Conservation (phyloP, 2,113 vertebrate species). For the Girardinichthys multiradiatus region DNA sequence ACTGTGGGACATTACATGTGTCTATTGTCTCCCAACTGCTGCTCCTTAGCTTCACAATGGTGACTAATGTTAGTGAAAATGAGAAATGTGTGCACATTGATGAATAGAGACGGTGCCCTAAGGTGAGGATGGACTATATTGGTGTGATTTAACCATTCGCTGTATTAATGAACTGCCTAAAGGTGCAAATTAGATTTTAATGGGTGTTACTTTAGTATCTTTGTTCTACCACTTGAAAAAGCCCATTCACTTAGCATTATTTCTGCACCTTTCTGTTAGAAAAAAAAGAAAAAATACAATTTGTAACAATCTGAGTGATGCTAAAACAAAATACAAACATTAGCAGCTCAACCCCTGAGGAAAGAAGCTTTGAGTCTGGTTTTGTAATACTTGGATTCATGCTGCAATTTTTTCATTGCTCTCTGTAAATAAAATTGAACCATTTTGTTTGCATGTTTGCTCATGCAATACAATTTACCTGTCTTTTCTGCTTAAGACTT, state of each 20-base stretch:
- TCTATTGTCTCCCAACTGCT: conserved; percentile 64
- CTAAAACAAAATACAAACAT: conserved; percentile 85
- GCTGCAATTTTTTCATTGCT: conserved; percentile 42
- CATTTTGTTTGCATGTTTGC: conserved; percentile 43
- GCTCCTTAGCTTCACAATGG: conserved; percentile 60
- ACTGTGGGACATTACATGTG: conserved; percentile 46
- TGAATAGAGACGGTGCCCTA: conserved; percentile 82
- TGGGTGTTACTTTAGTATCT: conserved; percentile 93
- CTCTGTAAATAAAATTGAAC: conserved; percentile 46
- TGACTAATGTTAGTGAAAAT: conserved; percentile 80
- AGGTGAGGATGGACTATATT: conserved; percentile 87
- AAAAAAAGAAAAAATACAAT: conserved; percentile 81
- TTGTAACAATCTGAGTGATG: conserved; percentile 77
- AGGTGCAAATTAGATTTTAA: conserved; percentile 98
- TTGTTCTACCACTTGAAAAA: conserved; percentile 77
- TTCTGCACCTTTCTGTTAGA: conserved; percentile 72
- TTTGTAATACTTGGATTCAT: conserved; percentile 17
- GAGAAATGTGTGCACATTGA: conserved; percentile 78
- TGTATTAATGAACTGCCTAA: conserved; percentile 98
- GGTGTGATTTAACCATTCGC: conserved; percentile 83
- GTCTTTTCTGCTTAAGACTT: conserved; percentile 30
- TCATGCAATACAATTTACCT: conserved; percentile 36
- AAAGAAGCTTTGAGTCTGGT: conserved; percentile 80
- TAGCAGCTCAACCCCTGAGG: conserved; percentile 82
- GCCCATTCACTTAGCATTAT: conserved; percentile 68